Percentiles rank a stretch among this genome's conserved stretches.
Conservation (phyloP, 2,113 vertebrate species). For the Nesogale talazaci region DNA sequence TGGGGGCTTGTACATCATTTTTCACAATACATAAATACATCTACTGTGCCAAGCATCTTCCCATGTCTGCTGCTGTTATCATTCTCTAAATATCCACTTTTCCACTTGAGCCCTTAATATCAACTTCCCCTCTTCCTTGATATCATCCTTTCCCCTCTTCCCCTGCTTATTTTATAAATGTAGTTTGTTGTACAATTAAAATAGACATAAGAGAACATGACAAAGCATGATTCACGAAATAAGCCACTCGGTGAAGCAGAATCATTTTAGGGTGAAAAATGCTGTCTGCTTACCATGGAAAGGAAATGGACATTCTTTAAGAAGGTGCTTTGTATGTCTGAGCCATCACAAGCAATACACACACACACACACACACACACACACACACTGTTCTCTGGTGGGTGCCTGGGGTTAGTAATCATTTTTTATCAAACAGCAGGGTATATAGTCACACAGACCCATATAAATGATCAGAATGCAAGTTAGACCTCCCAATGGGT, state of each 20-base stretch:
- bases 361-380: constrained; percentile 18
- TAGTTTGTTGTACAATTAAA: constrained; percentile 56
- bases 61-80: too few relatives aligned
- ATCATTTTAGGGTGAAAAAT: constrained; percentile 66
- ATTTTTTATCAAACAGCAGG: constrained; percentile 77
- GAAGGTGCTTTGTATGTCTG: constrained; percentile 70
- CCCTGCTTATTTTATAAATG: constrained; percentile 33
- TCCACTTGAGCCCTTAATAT: too few relatives aligned
- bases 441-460: constrained; percentile 52
- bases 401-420: constrained; percentile 60
- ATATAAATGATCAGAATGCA: constrained; percentile 69
- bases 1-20: too few relatives aligned
- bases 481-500: constrained; percentile 62
- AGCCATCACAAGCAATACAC: constrained; percentile 54
- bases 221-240: constrained; percentile 47
- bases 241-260: not conserved
- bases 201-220: constrained; percentile 37
- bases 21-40: too few relatives aligned
- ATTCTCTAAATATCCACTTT: too few relatives aligned
- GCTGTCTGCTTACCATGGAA: constrained; percentile 64
- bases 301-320: constrained; percentile 53
- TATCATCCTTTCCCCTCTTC: too few relatives aligned
- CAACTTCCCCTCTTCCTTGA: too few relatives aligned
- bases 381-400: constrained; percentile 1
- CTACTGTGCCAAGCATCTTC: too few relatives aligned